Evolutionary conservation across 2,888 invertebrate genomes (phyloP), one percentile per base, ranked within the genome.

Genomic region (Caenorhabditis doughertyi): DNA sequence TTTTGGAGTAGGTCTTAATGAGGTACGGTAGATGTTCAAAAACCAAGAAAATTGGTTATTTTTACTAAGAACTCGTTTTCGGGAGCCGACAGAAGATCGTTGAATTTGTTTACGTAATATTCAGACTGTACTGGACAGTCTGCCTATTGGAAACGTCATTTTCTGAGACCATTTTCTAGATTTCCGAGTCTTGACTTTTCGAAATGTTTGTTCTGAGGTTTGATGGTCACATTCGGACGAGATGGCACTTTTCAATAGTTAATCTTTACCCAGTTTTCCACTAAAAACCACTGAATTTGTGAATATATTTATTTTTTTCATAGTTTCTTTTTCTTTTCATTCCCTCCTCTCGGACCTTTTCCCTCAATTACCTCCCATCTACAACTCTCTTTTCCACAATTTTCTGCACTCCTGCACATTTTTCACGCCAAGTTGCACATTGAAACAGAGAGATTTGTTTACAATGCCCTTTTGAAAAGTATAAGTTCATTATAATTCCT

Each of bases 371-470:
- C 65, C 51, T 51, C 25, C 51, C 51, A 32, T 49, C 29, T 42
- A 27, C n/a, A n/a, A 7, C 7, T 23, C 13, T 29, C 27, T 62
- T n/a, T 9, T 23, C 2, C 62, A 27, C 65, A 65, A 51, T 65
- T 65, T 65, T 71, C 71, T 64, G 70, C 70, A 64, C 55, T 64
- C 64, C 32, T 62, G 70, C 79, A 55, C 68, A 42, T 56, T 47
- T 16, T 49, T 49, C 58, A 67, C 74, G 74, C 67, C 35, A 58
- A 56, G 58, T 65, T 76, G 58, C 67, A 49, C 74, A 76, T 32
- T 29, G 8, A 60, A 60, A 60, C 39, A 56, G 23, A 29, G 51
- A 58, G 60, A 72, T 44, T 73, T 56, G 16, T 25, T 21, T 39
- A 18, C 11, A 25, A 11, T 16, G 16, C 13, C 8, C 35, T 35